Evolutionary conservation across 1,140 invertebrate genomes (phyloP), one percentile per base, ranked within the genome.

Genomic region (Anagrus nilaparvatae): DNA sequence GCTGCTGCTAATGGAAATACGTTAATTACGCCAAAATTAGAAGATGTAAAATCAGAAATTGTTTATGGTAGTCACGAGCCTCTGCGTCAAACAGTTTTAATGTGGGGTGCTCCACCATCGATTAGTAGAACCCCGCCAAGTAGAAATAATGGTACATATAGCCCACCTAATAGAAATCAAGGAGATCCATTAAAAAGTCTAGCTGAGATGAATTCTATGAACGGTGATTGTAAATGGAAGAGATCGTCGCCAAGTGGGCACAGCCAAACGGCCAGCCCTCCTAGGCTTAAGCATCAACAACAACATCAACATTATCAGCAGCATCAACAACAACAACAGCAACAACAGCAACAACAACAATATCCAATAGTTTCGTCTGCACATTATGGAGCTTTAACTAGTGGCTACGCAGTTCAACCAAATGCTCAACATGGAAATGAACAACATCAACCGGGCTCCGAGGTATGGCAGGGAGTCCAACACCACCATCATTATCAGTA

Each of bases 31-130:
- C 75, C 76, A 0, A 80, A 80, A 55, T 72, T 78, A 54, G 77
- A 79, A 52, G 76, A 78, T 43, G 71, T 76, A 4, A 78, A 78
- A 46, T 61, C 70, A 0, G 75, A 77, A 17, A n/a, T n/a, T n/a
- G 60, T 64, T 0, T 64, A 69, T 48, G 76, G 80, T 40, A 60
- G 61, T 8, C 59, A 58, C 27, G 75, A 80, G 39, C 68, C 73
- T 18, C 77, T 79, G 0, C 67, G 86, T 16, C 85, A 90, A 63
- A 90, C 86, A 2, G 86, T 90, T 13, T 71, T 90, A 3, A 88
- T 88, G 86, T 88, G 85, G 84, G 85, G 84, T 3, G 61, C 53
- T 56, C 78, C 50, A 51, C 74, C 51, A 28, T 68, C 49, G 24
- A 8, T n/a, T 27, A 6, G 24, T 27, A 6, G 63, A 32, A 65